Evolutionary conservation across 2,113 vertebrate species (phyloP), one percentile per base, ranked within the genome.

Genomic region (Clarias batrachus): DNA sequence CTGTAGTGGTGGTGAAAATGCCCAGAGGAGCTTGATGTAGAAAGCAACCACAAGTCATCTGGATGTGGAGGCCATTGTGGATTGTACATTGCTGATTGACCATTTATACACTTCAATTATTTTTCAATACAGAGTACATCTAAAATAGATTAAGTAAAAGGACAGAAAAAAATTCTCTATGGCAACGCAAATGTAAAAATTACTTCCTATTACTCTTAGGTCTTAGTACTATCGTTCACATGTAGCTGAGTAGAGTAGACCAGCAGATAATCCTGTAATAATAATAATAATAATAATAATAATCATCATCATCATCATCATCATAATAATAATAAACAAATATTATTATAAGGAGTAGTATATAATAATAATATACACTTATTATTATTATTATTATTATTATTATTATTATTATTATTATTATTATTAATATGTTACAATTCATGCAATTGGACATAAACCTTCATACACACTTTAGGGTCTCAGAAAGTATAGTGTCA

Each of bases 1-100:
- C 76, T 80, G 54, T 80, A 79, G 62, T 86, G 52, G 27, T n/a
- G 52, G 52, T 19, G 76, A 10, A 86, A 80, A 81, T 86, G 63
- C 76, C 84, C 84, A n/a, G 48, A 80, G 84, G 76, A 86, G 23
- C 63, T 70, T 57, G 57, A 81, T 62, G 57, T 37, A 81, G 19
- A 81, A 60, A 12, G 56, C 30, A 81, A 62, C 57, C 16, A 81
- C 57, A 41, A 80, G 57, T 10, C 78, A 81, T 60, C 30, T 80
- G 57, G 30, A 62, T 37, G 16, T 62, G 11, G 30, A 62, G 78
- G 21, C 57, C 33, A 41, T 19, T 62, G 30, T 81, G 41, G 30
- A 41, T 62, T 62, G 30, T 37, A 13, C 4, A 80, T 62, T 60
- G 56, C 62, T 81, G 57, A 41, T 81, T 41, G 78, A 41, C 78